A percentile compares a stretch with the other conserved stretches of the same genome.
phyloP scores from a whole-genome alignment of 2,797 vertebrate species.

The Mormyrops boulengeri region DNA sequence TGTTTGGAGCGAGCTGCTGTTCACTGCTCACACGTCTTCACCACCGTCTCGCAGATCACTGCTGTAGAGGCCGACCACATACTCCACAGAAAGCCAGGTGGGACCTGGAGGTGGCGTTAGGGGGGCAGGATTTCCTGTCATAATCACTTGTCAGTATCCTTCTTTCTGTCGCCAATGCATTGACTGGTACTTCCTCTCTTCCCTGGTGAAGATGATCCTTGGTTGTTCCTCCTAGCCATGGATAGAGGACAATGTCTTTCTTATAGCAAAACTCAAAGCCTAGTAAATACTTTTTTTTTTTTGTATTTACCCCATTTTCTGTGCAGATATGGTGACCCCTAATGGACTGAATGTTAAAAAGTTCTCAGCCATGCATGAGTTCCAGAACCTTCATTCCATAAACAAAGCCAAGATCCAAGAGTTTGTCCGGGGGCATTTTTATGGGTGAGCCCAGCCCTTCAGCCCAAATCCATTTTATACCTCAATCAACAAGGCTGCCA shows the following conservation, averaged over 20 bases:
- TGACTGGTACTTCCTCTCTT: not conserved
- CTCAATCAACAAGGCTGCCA: not conserved
- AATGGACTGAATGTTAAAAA: slow-evolving; percentile 94
- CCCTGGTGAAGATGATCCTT: not conserved
- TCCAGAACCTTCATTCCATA: slow-evolving; percentile 90
- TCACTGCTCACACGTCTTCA: slow-evolving; percentile 87
- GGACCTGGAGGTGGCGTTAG: not conserved
- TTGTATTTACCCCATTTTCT: not conserved
- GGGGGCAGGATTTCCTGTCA: not conserved
- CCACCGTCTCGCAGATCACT: slow-evolving; percentile 92
- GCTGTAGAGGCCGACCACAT: slow-evolving; percentile 88
- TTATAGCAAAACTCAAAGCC: not conserved
- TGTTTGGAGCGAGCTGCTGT: slow-evolving; percentile 87
- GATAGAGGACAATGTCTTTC: too few species aligned
- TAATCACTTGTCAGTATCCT: not conserved
- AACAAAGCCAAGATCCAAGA: slow-evolving; percentile 87
- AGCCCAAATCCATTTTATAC: not conserved
- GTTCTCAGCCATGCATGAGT: slow-evolving; percentile 95
- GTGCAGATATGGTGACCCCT: slow-evolving; percentile 85
- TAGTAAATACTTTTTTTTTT: not conserved
- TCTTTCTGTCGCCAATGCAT: not conserved
- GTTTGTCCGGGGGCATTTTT: slow-evolving; percentile 93
- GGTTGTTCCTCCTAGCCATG: not conserved
- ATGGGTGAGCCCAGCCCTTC: slow-evolving; percentile 69
- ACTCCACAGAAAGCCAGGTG: slow-evolving; percentile 85